Percentiles rank a stretch among this genome's conserved stretches.
phyloP scores from a whole-genome alignment of 2,113 vertebrate genomes.

The Barbus barbus region DNA sequence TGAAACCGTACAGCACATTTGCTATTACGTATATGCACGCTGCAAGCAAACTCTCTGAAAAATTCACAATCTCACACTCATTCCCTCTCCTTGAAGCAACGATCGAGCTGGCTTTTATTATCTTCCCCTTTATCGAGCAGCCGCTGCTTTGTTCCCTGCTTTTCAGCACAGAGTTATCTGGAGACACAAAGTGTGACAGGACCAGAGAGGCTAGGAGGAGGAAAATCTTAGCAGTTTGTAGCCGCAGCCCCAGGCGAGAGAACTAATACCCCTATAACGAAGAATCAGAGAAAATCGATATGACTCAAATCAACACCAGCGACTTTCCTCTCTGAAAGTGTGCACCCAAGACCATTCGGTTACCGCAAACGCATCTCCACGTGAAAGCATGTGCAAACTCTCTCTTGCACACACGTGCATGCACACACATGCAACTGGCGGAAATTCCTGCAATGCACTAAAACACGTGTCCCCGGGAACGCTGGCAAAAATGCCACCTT shows the following conservation, averaged over 20 bases:
- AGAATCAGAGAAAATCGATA: constrained; percentile 26
- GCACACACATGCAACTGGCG: constrained; percentile 9
- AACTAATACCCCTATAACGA: constrained; percentile 35
- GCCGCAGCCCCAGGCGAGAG: not conserved
- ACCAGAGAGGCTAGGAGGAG: constrained; percentile 1
- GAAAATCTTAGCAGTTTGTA: constrained; percentile 25
- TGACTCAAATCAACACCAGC: not conserved
- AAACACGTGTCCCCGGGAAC: not conserved
- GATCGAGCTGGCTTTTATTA: not conserved
- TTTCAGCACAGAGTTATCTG: constrained; percentile 16
- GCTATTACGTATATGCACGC: constrained; percentile 9
- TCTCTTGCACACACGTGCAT: not conserved
- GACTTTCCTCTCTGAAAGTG: not conserved
- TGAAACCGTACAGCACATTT: not conserved
- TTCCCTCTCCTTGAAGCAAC: not conserved
- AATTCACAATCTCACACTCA: constrained; percentile 20
- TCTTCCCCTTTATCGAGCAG: constrained; percentile 10
- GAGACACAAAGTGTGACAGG: constrained; percentile 18
- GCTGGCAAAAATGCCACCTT: not conserved
- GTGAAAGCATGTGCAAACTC: not conserved
- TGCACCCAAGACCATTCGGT: not conserved
- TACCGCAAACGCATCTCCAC: not conserved
- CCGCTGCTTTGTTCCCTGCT: not conserved
- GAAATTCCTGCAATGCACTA: constrained; percentile 34
- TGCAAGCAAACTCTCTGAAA: constrained; percentile 16